Base-by-base conservation (phyloP, 2,888 invertebrate species). In the Tineola bisselliella region DNA sequence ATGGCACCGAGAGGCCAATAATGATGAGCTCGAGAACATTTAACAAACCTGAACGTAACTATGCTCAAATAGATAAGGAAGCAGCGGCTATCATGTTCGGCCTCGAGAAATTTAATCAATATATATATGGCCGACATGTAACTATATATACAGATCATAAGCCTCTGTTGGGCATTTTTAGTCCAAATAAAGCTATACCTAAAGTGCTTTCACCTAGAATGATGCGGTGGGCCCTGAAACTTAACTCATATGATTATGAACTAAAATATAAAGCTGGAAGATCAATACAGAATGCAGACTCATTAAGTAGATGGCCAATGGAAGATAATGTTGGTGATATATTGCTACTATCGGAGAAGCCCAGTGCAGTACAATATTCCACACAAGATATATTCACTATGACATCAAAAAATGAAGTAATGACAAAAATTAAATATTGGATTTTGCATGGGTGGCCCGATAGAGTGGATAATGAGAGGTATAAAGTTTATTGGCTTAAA, bases 221-320 rank as follows among this genome's bases (percentile, higher is more conserved):
- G 59, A 61, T 64, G 12, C 60, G 66, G 11, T 66, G 66, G 59
- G 61, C 64, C 8, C 62, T 69, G n/a, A 64, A 62, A 38, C 59
- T 67, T 11, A 62, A 61, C 18, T 63, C 64, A 11, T 64, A 66
- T 61, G 52, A 63, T 30, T 67, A 67, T 61, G 48, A 61, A 0
- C 66, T 52, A n/a, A 56, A 58, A 30, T 68, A 68, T 59, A 64
- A 62, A 56, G 62, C 65, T 12, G 67, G 67, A 1, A 61, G 64
- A 38, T 15, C 60, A 10, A 67, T 69, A 17, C 67, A 64, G 8
- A 64, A 66, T 60, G 64, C 66, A 15, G 66, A 67, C 61, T 60
- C 59, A 13, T 62, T 68, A 25, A 64, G 65, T 59, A 60, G 66
- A n/a, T 67, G 65, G 67, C 63, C 66, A 11, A 61, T 19, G n/a